Percentiles rank a stretch among this genome's conserved stretches.
Evolutionary conservation across 2,113 vertebrate genomes (phyloP).

Genomic region (Leptosomus discolor): DNA sequence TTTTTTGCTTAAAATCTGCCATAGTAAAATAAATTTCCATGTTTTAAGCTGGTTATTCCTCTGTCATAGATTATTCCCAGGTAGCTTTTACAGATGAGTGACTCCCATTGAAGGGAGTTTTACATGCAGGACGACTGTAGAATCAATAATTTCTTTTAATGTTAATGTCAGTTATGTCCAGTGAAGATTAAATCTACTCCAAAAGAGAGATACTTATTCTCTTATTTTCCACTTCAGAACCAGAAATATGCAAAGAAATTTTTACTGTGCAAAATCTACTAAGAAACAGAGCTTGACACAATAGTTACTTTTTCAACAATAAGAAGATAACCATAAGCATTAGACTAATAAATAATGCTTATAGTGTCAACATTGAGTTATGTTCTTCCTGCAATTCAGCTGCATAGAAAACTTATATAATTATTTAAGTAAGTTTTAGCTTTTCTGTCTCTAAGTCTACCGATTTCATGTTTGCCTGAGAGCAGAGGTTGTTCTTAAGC

Average conservation of each 20-base stretch:
- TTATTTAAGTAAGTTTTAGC: not conserved
- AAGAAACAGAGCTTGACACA: not conserved
- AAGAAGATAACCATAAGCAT: not conserved
- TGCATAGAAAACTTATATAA: not conserved
- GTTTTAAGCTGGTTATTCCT: not conserved
- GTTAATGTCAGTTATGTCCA: not conserved
- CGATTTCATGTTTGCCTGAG: not conserved
- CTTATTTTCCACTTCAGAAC: not conserved
- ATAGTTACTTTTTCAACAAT: not conserved
- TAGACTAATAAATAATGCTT: not conserved
- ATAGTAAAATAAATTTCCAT: not conserved
- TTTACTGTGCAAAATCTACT: not conserved
- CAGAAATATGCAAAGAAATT: not conserved
- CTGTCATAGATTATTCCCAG: not conserved
- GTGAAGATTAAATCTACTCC: not conserved
- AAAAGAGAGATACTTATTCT: not conserved
- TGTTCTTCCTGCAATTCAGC: not conserved
- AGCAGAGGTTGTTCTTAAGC: not conserved
- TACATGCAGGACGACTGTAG: not conserved
- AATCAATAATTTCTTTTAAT: not conserved
- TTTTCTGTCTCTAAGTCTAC: not conserved
- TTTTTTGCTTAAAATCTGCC: not conserved
- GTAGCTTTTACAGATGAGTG: not conserved
- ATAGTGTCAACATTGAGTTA: not conserved
- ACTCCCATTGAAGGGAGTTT: not conserved